phyloP scores from a whole-genome alignment of 2,888 invertebrate species.

The Spialia ferax region DNA sequence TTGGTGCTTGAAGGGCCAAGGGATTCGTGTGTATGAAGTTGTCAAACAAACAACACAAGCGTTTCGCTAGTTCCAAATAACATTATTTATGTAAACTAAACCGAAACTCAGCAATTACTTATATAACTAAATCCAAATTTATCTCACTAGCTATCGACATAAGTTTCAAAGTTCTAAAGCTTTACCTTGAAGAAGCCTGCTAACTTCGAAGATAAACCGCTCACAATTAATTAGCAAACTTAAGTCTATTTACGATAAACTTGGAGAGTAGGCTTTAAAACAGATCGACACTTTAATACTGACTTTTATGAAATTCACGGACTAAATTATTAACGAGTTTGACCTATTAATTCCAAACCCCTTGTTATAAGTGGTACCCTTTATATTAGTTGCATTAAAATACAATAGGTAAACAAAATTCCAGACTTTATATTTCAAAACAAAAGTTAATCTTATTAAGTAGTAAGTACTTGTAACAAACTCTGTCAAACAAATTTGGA shows the following conservation, averaged over 20 bases:
- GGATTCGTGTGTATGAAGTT: too few relatives aligned
- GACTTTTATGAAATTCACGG: neutral
- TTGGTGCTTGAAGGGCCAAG: too few relatives aligned
- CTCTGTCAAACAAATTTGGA: too few relatives aligned
- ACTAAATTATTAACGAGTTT: neutral
- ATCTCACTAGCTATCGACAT: slow-evolving; percentile 14
- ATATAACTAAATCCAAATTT: slow-evolving; percentile 4
- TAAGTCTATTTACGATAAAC: slow-evolving; percentile 17
- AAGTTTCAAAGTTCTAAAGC: slow-evolving; percentile 18
- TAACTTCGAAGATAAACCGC: slow-evolving; percentile 23
- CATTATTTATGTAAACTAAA: neutral
- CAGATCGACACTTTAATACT: neutral
- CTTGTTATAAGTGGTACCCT: too few relatives aligned
- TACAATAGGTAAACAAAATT: too few relatives aligned
- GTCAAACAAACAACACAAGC: too few relatives aligned
- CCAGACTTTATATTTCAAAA: too few relatives aligned
- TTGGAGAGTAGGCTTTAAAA: slow-evolving; percentile 10
- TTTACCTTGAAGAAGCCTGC: slow-evolving; percentile 17
- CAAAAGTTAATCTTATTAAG: too few relatives aligned
- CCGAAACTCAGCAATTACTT: neutral
- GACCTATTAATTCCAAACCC: neutral
- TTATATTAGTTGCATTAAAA: too few relatives aligned
- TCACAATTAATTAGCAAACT: slow-evolving; percentile 25
- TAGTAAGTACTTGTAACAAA: too few relatives aligned
- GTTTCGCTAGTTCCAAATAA: too few relatives aligned